Percentiles rank a stretch among this genome's conserved stretches.
Conservation (phyloP, 2,888 invertebrate genomes). For the Papilio gigon region DNA sequence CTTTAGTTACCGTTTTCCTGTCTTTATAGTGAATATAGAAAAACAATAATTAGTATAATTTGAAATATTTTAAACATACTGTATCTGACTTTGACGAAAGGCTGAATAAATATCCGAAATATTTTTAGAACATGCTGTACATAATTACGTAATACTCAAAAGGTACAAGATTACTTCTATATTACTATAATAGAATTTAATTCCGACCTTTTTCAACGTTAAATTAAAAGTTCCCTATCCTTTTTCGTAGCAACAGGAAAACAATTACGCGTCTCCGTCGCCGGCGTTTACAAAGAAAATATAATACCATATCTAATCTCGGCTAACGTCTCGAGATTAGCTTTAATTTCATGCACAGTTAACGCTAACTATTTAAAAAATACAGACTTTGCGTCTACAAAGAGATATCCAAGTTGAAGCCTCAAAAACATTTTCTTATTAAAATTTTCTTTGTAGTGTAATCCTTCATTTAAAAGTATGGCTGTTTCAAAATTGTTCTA, state of each 20-base stretch:
- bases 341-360: slow-evolving; percentile 38
- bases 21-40: no score
- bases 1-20: no score
- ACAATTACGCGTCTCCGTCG: slow-evolving; percentile 33
- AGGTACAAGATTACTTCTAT: neutral
- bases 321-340: slow-evolving; percentile 26
- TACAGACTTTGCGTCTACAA: slow-evolving; percentile 17
- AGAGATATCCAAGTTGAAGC: slow-evolving; percentile 11
- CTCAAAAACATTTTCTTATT: slow-evolving; percentile 19
- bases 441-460: neutral
- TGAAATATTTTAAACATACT: no score
- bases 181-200: neutral
- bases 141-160: neutral
- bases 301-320: slow-evolving; percentile 32
- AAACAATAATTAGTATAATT: no score
- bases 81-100: no score
- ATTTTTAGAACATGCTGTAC: no score
- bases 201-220: slow-evolving; percentile 15
- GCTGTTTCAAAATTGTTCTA: neutral
- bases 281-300: slow-evolving; percentile 19
- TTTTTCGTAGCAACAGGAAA: slow-evolving; percentile 26
- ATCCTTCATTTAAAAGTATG: neutral
- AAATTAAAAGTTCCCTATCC: slow-evolving; percentile 6
- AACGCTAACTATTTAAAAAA: slow-evolving; percentile 38
- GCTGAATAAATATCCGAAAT: no score